Evolutionary conservation across 2,797 vertebrate species (phyloP).

Genomic region (Micropoecilia bifurca): DNA sequence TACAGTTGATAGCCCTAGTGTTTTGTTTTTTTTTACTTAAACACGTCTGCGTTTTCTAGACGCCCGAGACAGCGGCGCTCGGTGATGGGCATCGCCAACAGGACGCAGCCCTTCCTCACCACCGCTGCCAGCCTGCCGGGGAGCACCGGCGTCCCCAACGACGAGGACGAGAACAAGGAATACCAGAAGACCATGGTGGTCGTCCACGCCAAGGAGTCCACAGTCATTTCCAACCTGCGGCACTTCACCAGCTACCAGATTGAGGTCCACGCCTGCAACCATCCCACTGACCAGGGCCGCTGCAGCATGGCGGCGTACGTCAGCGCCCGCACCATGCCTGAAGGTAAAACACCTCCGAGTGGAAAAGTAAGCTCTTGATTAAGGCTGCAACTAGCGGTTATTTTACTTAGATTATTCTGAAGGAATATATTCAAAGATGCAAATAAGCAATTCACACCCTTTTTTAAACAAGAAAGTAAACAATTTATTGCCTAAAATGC

Average conservation of each 20-base stretch:
- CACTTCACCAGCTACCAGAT: slow-evolving; percentile 98
- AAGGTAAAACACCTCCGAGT: slow-evolving; percentile 77
- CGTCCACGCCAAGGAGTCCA: slow-evolving; percentile 86
- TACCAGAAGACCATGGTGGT: slow-evolving; percentile 73
- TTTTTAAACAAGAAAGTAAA: no score
- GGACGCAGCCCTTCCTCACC: slow-evolving; percentile 76
- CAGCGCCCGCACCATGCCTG: slow-evolving; percentile 95
- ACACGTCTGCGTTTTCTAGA: slow-evolving; percentile 62
- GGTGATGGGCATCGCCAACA: slow-evolving; percentile 82
- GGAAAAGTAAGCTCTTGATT: not conserved
- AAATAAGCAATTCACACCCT: no score
- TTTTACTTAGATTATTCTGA: no score
- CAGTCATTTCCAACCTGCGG: slow-evolving; percentile 90
- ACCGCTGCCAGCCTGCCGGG: slow-evolving; percentile 57
- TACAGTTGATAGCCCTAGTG: no score
- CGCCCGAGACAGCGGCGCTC: slow-evolving; percentile 86
- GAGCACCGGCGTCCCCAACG: slow-evolving; percentile 51
- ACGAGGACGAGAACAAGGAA: slow-evolving; percentile 68
- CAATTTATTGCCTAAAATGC: no score
- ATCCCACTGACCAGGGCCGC: slow-evolving; percentile 76
- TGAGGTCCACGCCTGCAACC: slow-evolving; percentile 95
- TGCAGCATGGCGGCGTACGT: slow-evolving; percentile 95
- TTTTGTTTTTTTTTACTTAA: not conserved
- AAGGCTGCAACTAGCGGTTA: no score
- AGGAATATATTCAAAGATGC: no score